Percentiles rank a stretch among this genome's conserved stretches.
These are phyloP conservation scores for Tachycineta bicolor DNA, from an alignment of 2,113 vertebrate species.

Conservation along the genomic window DNA sequence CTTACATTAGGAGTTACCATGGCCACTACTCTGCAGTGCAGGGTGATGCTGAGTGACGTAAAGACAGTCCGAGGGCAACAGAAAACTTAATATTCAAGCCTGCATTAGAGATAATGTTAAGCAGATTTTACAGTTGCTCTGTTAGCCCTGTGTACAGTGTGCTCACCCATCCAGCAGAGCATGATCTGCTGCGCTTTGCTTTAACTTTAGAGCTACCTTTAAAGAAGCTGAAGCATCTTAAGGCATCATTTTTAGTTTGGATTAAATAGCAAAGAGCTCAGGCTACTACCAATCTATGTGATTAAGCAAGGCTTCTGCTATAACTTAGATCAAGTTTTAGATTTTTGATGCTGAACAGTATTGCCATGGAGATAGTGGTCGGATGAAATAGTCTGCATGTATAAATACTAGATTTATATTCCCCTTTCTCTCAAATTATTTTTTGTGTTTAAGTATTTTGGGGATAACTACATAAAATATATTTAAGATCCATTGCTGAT, in stretches of 20 bases:
- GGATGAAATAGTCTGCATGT: not conserved
- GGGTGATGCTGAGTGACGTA: not conserved
- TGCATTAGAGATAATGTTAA: not conserved
- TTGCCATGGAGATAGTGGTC: not conserved
- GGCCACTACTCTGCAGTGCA: accelerated
- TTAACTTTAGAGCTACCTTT: not conserved
- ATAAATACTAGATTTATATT: not conserved
- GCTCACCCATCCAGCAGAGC: not conserved
- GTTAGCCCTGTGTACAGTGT: not conserved
- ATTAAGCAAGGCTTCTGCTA: not conserved
- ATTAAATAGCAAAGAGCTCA: not conserved
- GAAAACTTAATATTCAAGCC: not conserved
- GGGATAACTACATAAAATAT: not conserved
- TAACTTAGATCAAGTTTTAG: not conserved
- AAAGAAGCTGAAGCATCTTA: not conserved
- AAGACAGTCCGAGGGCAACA: not conserved
- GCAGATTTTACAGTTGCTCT: not conserved
- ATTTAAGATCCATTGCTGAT: not conserved
- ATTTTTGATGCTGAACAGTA: not conserved
- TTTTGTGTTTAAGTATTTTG: not conserved
- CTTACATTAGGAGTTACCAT: not conserved
- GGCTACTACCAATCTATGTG: not conserved
- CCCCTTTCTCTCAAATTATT: not conserved
- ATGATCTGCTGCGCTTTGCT: not conserved
- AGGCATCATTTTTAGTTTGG: not conserved